These are phyloP conservation scores for Lithophane socia DNA, from an alignment of 2,888 invertebrate genomes.

Conservation along the genomic window DNA sequence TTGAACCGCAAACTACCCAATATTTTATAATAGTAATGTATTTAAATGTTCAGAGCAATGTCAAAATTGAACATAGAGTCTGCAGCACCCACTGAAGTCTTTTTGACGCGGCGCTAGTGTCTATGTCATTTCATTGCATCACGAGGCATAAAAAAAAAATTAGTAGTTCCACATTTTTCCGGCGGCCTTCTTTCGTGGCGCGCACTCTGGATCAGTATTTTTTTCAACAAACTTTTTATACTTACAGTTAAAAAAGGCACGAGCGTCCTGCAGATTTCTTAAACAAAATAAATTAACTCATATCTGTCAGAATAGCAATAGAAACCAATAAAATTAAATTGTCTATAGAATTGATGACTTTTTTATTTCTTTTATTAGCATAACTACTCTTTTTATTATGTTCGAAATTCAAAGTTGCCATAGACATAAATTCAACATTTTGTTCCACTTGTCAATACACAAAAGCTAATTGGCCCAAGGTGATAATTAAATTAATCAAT, in stretches of 20 bases:
- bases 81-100: no score
- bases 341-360: conserved; percentile 8
- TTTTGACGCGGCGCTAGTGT: no score
- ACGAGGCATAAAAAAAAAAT: no score
- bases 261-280: not conserved
- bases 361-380: conserved; percentile 26
- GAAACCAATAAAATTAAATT: conserved; percentile 46
- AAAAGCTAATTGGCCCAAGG: conserved; percentile 44
- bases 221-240: no score
- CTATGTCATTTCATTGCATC: no score
- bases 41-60: not conserved
- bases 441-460: conserved; percentile 47
- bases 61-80: no score
- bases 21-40: no score
- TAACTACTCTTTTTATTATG: conserved; percentile 8
- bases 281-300: conserved; percentile 9
- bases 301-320: conserved; percentile 29
- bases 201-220: no score
- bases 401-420: conserved; percentile 25
- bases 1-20: not conserved
- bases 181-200: no score
- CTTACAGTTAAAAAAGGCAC: no score
- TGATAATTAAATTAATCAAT: conserved; percentile 50
- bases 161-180: no score
- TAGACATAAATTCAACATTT: conserved; percentile 44